phyloP scores from a whole-genome alignment of 2,888 invertebrate genomes.

The Mantis religiosa region DNA sequence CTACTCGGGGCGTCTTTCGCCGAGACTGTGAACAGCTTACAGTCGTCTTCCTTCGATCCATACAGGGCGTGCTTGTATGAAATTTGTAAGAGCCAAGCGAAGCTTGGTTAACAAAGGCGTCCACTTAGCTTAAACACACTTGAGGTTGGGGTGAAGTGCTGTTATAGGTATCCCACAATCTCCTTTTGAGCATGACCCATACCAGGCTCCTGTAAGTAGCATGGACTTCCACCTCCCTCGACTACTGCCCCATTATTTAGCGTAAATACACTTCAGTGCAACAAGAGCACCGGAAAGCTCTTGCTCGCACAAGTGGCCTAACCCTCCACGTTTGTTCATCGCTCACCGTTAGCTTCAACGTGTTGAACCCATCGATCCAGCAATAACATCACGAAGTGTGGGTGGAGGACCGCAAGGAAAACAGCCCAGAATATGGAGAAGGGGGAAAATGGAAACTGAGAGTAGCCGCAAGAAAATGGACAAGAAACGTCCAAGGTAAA shows the following conservation, averaged over 20 bases:
- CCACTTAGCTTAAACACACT: not conserved
- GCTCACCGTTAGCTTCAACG: not conserved
- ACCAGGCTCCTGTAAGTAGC: not conserved
- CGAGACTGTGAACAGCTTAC: not conserved
- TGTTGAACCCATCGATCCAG: not conserved
- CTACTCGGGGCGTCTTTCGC: not conserved
- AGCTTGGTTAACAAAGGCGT: not conserved
- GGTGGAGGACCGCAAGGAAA: no score
- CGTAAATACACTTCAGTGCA: not conserved
- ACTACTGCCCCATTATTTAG: not conserved
- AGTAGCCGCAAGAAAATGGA: no score
- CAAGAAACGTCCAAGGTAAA: no score
- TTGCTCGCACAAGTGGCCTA: not conserved
- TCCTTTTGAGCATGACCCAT: not conserved
- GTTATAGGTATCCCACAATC: constrained; percentile 5
- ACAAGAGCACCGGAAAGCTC: not conserved
- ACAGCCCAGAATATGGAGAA: no score
- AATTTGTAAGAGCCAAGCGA: not conserved
- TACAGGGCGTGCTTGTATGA: not conserved
- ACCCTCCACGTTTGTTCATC: not conserved
- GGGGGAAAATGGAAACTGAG: no score
- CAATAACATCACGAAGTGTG: not conserved
- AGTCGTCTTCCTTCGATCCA: not conserved
- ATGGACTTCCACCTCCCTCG: not conserved
- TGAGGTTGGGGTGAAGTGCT: constrained; percentile 1